These are phyloP conservation scores for Psilanteris sp. DNA, from an alignment of 1,140 invertebrate genomes.

Conservation along the genomic window DNA sequence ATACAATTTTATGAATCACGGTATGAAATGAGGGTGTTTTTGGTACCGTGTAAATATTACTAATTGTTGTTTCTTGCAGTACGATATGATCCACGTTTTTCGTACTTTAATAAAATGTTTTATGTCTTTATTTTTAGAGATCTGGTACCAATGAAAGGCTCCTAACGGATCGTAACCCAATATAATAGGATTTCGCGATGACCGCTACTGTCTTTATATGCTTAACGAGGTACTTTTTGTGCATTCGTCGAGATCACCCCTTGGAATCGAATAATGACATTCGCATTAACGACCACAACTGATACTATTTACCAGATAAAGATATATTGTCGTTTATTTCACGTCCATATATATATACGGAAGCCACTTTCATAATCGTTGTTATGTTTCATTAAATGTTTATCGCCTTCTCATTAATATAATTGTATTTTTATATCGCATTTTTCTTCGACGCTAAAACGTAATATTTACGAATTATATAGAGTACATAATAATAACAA, in stretches of 20 bases:
- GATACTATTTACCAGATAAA: constrained; percentile 54
- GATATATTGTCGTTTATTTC: constrained; percentile 30
- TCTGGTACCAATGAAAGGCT: constrained; percentile 48
- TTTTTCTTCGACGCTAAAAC: too few relatives aligned
- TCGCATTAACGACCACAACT: constrained; percentile 43
- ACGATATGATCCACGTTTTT: constrained; percentile 19
- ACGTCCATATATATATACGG: constrained; percentile 15
- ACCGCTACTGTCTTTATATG: constrained; percentile 55
- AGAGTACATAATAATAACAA: too few relatives aligned
- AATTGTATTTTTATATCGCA: constrained; percentile 3
- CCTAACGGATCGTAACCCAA: constrained; percentile 47
- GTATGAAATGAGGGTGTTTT: constrained; percentile 41
- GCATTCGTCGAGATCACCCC: constrained; percentile 29
- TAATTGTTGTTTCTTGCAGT: constrained; percentile 39
- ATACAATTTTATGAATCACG: constrained; percentile 25
- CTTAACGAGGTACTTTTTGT: constrained; percentile 45
- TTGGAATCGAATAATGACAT: constrained; percentile 50
- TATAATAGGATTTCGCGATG: constrained; percentile 53
- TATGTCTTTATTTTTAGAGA: constrained; percentile 55
- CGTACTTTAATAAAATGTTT: constrained; percentile 58
- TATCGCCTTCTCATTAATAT: constrained; percentile 19
- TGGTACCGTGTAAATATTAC: constrained; percentile 48
- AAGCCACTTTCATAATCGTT: constrained; percentile 32
- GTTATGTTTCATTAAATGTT: constrained; percentile 47
- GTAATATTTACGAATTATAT: too few relatives aligned